phyloP scores from a whole-genome alignment of 2,113 vertebrate species.

The Tachysurus fulvidraco region DNA sequence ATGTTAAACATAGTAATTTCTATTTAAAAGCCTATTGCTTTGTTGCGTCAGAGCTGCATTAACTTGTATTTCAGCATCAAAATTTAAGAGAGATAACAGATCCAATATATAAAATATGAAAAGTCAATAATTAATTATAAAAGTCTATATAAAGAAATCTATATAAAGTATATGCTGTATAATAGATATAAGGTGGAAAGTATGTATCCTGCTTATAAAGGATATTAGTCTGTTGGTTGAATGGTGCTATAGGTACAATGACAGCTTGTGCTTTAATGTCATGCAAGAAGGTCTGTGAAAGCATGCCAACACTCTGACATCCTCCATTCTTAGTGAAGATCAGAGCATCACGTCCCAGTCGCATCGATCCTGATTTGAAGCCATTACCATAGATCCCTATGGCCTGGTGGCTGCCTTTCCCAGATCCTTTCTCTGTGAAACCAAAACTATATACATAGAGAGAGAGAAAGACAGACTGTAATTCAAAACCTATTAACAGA shows the following conservation, averaged over 20 bases:
- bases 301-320: conserved; percentile 76
- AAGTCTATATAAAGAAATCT: neutral
- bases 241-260: conserved; percentile 80
- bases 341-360: conserved; percentile 77
- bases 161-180: neutral
- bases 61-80: neutral
- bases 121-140: neutral
- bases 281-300: conserved; percentile 81
- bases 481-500: neutral
- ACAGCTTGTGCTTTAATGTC: conserved; percentile 77
- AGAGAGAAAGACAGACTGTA: neutral
- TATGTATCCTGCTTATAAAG: conserved; percentile 47
- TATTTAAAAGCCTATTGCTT: neutral
- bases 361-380: conserved; percentile 83
- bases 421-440: conserved; percentile 77
- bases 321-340: conserved; percentile 83
- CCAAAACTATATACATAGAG: conserved; percentile 73
- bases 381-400: conserved; percentile 81
- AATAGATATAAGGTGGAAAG: conserved; percentile 66
- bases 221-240: conserved; percentile 83
- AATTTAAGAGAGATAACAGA: neutral
- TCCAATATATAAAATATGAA: neutral
- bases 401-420: conserved; percentile 68
- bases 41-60: neutral
- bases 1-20: neutral